phyloP scores from a whole-genome alignment of 2,797 vertebrate species.

The Channallabes apus region DNA sequence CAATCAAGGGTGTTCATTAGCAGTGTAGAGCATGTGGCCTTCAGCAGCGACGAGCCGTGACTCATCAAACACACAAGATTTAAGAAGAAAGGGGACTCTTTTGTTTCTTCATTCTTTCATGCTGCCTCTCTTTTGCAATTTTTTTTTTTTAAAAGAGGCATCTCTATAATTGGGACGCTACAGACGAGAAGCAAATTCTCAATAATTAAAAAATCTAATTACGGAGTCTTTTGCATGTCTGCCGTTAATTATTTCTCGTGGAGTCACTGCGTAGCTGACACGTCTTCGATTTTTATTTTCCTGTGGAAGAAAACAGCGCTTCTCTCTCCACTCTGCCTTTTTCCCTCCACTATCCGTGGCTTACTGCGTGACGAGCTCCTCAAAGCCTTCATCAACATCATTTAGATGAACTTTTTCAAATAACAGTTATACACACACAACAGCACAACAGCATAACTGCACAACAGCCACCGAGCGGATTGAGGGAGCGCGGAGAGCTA shows the following conservation, averaged over 20 bases:
- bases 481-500: constrained; percentile 25
- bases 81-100: constrained; percentile 53
- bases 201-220: constrained; percentile 85
- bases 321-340: constrained; percentile 12
- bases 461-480: constrained; percentile 11
- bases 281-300: constrained; percentile 69
- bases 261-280: constrained; percentile 67
- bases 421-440: constrained; percentile 17
- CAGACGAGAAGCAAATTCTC: constrained; percentile 77
- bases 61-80: constrained; percentile 66
- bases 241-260: constrained; percentile 74
- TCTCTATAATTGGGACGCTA: constrained; percentile 78
- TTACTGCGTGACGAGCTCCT: constrained; percentile 9
- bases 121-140: constrained; percentile 63
- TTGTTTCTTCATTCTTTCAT: constrained; percentile 64
- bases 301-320: constrained; percentile 56
- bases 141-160: constrained; percentile 72
- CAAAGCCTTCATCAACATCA: constrained; percentile 31
- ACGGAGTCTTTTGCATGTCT: constrained; percentile 78
- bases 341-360: neutral
- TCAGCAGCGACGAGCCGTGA: constrained; percentile 62
- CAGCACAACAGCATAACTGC: neutral
- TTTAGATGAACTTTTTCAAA: constrained; percentile 15
- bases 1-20: constrained; percentile 65
- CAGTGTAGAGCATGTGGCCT: constrained; percentile 51